phyloP scores from a whole-genome alignment of 92 coral and sea anemone species.

The Plumapathes pennacea region DNA sequence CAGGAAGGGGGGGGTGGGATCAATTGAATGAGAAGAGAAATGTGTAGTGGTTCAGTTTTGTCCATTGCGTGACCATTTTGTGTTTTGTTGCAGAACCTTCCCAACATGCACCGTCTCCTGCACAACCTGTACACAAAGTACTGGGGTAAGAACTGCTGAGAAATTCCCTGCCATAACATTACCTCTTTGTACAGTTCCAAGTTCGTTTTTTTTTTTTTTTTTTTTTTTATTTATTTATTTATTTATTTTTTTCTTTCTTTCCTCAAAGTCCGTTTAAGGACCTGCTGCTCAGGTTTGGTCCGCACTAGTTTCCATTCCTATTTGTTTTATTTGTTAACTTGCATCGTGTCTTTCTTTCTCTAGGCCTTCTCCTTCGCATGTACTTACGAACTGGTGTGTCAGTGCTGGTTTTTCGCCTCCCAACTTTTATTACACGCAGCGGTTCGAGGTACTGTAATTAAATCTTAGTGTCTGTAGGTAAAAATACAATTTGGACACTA shows the following conservation, averaged over 20 bases:
- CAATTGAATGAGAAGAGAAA: too few relatives aligned
- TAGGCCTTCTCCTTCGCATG: slow-evolving; percentile 47
- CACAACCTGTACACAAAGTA: too few relatives aligned
- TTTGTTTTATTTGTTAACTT: too few relatives aligned
- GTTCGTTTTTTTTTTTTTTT: neutral
- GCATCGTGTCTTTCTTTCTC: too few relatives aligned
- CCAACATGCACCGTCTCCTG: too few relatives aligned
- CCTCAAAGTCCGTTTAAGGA: neutral
- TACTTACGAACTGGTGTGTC: slow-evolving; percentile 45
- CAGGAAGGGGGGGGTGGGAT: too few relatives aligned
- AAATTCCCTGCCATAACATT: neutral
- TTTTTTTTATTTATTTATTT: neutral
- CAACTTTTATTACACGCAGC: slow-evolving; percentile 16
- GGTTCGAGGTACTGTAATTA: slow-evolving; percentile 45
- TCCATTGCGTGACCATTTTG: neutral
- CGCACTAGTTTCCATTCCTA: too few relatives aligned
- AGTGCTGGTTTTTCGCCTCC: slow-evolving; percentile 68
- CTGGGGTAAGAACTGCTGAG: neutral
- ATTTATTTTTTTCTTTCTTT: neutral
- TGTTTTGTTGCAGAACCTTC: slow-evolving; percentile 4
- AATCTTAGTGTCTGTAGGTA: neutral
- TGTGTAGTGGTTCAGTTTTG: too few relatives aligned
- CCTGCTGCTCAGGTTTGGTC: neutral
- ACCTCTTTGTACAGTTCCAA: neutral
- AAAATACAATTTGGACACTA: too few relatives aligned